Evolutionary conservation across 2,888 invertebrate genomes (phyloP).

Genomic region (Venusia cambrica): DNA sequence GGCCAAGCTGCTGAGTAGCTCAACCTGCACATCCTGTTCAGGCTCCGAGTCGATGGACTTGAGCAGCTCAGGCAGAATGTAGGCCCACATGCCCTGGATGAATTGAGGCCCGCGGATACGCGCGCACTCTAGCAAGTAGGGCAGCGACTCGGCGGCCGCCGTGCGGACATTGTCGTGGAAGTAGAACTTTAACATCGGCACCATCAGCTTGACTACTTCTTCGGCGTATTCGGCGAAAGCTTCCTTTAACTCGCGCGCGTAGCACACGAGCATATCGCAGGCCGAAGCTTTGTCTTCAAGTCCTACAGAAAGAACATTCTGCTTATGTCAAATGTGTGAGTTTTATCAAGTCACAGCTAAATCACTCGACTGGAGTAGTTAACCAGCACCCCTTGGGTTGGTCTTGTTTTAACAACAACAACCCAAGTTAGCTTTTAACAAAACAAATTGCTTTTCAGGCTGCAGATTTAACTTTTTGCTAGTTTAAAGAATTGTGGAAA

Average conservation of each 20-base stretch:
- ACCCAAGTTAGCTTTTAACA: too few species aligned
- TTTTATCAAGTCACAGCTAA: too few species aligned
- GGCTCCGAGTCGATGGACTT: constrained; percentile 95
- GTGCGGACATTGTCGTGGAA: constrained; percentile 96
- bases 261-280: constrained; percentile 97
- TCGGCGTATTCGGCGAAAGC: constrained; percentile 82
- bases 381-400: too few species aligned
- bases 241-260: constrained; percentile 95
- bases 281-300: constrained; percentile 98
- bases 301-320: constrained; percentile 70
- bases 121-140: constrained; percentile 93
- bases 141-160: constrained; percentile 95
- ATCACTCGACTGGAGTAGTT: too few species aligned
- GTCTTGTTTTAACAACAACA: too few species aligned
- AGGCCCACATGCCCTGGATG: constrained; percentile 90
- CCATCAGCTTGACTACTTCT: constrained; percentile 90
- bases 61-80: constrained; percentile 91
- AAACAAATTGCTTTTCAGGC: too few species aligned
- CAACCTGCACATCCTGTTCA: constrained; percentile 92
- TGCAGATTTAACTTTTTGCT: too few species aligned
- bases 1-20: constrained; percentile 90
- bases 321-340: too few species aligned
- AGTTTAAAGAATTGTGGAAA: too few species aligned
- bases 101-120: constrained; percentile 88
- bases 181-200: constrained; percentile 95